Base-by-base conservation (phyloP, 2,797 vertebrate species). In the Allobates femoralis region DNA sequence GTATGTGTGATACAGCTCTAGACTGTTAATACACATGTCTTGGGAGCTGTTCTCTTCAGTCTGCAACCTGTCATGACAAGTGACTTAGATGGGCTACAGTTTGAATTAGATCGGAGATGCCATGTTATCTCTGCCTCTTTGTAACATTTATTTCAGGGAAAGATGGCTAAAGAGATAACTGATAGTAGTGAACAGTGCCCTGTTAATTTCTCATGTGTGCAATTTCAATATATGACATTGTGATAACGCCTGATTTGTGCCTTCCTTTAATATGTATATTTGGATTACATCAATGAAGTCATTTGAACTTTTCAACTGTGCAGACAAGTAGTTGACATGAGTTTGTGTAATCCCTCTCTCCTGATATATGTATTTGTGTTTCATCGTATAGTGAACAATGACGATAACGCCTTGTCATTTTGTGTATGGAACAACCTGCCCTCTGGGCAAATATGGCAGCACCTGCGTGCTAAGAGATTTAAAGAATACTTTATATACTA, bases 391-490 rank as follows among this genome's bases (percentile, higher is more conserved):
- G 37, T n/a, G 6, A 79, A 46, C 55, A 64, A 34, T 77, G 21
- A 32, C 21, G 75, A 26, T 77, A 34, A 79, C 62, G 21, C 32
- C 4, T 5, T 58, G 51, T 69, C 32, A 82, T 71, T 82, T 15
- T 73, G 51, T 34, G 53, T 28, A 83, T 23, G 66, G 37, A 58
- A 28, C 41, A 37, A 16, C 26, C 23, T 71, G 34, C 46, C 60
- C 62, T 56, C 60, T 67, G 75, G 83, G 26, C 37, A 79, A 6
- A n/a, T 19, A 18, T 32, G 41, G 41, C 21, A 85, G 21, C 83
- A 78, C 73, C 60, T 85, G 83, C 83, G 66, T 67, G 66, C 10
- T 41, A 67, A 64, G 75, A 28, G 51, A 62, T 53, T 15, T 55
- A 53, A 56, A 41, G 4, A 51, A 50, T 66, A 10, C 12, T 1